Evolutionary conservation across 2,888 invertebrate species (phyloP), one percentile per base, ranked within the genome.

Genomic region (Nyleta sp.): DNA sequence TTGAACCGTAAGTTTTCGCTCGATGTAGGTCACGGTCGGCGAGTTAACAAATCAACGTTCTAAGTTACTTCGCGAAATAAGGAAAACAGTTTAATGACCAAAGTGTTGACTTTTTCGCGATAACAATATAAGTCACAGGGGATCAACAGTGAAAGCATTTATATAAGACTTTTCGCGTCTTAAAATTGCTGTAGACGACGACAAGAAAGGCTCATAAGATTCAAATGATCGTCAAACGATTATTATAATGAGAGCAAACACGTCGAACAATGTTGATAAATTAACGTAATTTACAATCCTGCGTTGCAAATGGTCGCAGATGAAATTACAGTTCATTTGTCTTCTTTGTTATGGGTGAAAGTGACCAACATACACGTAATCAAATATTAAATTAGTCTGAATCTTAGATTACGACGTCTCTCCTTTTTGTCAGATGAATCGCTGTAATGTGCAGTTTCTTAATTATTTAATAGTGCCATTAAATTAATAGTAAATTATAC

Each of bases 1-100:
- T 73, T 67, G 73, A 77, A 71, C 68, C 55, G 71, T 70, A 71
- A 71, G 71, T 44, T 80, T 65, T 67, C 57, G 67, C 71, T 31
- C 15, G 35, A 80, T 62, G 78, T 80, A 74, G 83, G 86, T 86
- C 85, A 86, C 83, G 85, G 86, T 80, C 82, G 78, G 81, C 77
- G 33, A 72, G 67, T 78, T 70, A 78, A 76, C 72, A 78, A 80
- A 80, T 73, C 65, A 59, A 52, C 38, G 52, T 11, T 64, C 52
- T 59, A 24, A 55, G 24, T 48, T 22, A 10, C 28, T 10, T 28
- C 28, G 6, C 7, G 28, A 10, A 28, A 28, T 10, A 10, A 7
- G 28, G 28, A 28, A 28, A 28, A 28, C 7, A 28, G 7, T 7
- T 10, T 10, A 10, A 4, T 10, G 28, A 28, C 28, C 10, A 10